Evolutionary conservation across 1,140 invertebrate species (phyloP).

Genomic region (Drosophila yakuba): DNA sequence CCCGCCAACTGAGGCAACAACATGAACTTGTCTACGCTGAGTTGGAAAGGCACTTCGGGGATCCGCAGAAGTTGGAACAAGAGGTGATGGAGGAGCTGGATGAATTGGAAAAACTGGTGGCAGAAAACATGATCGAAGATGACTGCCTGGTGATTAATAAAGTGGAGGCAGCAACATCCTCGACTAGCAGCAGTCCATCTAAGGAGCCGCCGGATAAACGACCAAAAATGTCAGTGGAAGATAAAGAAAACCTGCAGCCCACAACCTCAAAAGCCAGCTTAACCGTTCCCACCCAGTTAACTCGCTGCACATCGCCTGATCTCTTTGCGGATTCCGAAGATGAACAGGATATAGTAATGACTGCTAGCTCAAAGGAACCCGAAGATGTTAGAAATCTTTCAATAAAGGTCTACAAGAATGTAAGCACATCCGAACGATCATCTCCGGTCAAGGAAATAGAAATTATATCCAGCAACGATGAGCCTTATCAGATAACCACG

Average conservation of each 20-base stretch:
- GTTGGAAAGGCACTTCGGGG: slow-evolving; percentile 50
- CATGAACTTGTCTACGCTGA: slow-evolving; percentile 46
- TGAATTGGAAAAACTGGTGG: slow-evolving; percentile 54
- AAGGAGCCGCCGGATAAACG: slow-evolving; percentile 64
- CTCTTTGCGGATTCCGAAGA: slow-evolving; percentile 77
- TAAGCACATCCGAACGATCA: slow-evolving; percentile 7
- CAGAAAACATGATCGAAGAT: slow-evolving; percentile 57
- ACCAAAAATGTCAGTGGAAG: slow-evolving; percentile 4
- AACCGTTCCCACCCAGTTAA: slow-evolving; percentile 25
- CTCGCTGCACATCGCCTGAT: slow-evolving; percentile 68
- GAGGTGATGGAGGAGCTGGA: slow-evolving; percentile 37
- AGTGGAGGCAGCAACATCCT: not conserved
- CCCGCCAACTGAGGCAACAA: slow-evolving; percentile 8
- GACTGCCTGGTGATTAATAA: not conserved
- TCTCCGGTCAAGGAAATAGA: slow-evolving; percentile 58
- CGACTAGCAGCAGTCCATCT: slow-evolving; percentile 29
- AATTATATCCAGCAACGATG: slow-evolving; percentile 14
- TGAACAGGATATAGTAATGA: slow-evolving; percentile 14
- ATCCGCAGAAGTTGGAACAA: slow-evolving; percentile 9
- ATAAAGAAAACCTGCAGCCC: slow-evolving; percentile 24
- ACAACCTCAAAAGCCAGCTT: not conserved
- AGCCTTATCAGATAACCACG: slow-evolving; percentile 11
- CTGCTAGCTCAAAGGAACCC: not conserved
- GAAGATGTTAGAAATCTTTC: slow-evolving; percentile 39
- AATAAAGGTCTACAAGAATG: slow-evolving; percentile 47